A percentile compares a stretch with the other conserved stretches of the same genome.
phyloP scores from a whole-genome alignment of 2,113 vertebrate genomes.

The Apistogramma diplotaenia region DNA sequence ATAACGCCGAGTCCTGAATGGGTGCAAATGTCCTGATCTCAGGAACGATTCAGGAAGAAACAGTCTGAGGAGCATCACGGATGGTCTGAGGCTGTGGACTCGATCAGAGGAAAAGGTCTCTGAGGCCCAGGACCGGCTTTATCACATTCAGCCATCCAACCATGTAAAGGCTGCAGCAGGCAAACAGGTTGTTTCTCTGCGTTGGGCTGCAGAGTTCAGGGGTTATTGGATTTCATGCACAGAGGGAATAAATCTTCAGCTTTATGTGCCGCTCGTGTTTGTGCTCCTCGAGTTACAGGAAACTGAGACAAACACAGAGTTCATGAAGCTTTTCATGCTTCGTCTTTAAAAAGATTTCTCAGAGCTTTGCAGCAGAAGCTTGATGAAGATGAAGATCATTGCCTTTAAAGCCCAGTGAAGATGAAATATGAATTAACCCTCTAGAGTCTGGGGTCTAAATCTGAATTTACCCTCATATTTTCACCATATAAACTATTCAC shows the following conservation, averaged over 20 bases:
- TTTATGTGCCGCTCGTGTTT: background rate
- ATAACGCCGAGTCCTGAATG: background rate
- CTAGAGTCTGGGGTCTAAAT: no score
- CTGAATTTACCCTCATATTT: no score
- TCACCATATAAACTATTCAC: no score
- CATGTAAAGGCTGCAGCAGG: background rate
- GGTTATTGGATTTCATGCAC: conserved; percentile 17
- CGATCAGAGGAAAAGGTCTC: conserved; percentile 5
- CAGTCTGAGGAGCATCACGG: background rate
- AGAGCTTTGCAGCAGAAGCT: no score
- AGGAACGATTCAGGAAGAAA: conserved; percentile 25
- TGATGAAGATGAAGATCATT: no score
- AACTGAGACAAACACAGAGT: conserved; percentile 7
- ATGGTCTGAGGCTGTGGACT: background rate
- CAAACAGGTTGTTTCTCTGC: background rate
- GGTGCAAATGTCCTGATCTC: background rate
- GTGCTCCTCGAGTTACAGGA: background rate
- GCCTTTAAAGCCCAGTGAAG: no score
- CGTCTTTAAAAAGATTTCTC: no score
- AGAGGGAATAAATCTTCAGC: background rate
- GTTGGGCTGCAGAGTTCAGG: background rate
- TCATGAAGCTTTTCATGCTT: no score
- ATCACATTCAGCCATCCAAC: conserved; percentile 30
- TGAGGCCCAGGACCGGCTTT: background rate
- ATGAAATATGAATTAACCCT: no score